These are phyloP conservation scores for Clostera curtula DNA, from an alignment of 2,888 invertebrate genomes.

Conservation along the genomic window DNA sequence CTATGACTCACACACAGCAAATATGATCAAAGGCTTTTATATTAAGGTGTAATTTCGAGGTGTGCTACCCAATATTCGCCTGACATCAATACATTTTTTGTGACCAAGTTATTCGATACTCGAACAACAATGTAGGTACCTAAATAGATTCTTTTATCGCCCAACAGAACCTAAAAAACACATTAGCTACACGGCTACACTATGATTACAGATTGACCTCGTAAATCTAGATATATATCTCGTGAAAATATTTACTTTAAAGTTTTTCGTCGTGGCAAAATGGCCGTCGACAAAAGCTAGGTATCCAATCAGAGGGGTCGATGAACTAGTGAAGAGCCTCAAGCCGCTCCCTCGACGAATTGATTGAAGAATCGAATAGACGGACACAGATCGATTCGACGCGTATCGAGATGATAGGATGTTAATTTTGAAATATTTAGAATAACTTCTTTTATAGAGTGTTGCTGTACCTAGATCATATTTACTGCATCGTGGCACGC, in stretches of 20 bases:
- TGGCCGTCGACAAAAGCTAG: conserved; percentile 18
- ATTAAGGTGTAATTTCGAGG: too few species aligned
- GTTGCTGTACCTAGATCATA: conserved; percentile 13
- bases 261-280: conserved; percentile 12
- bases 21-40: too few species aligned
- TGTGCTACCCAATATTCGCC: too few species aligned
- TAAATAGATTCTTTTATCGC: too few species aligned
- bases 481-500: conserved; percentile 19
- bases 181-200: conserved; percentile 6
- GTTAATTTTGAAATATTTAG: conserved; percentile 27
- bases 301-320: conserved; percentile 23
- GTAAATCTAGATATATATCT: conserved; percentile 4
- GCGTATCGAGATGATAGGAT: conserved; percentile 30
- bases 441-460: conserved; percentile 18
- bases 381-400: conserved; percentile 38
- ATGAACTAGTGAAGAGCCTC: conserved; percentile 22
- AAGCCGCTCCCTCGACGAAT: conserved; percentile 45
- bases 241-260: conserved; percentile 18
- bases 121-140: too few species aligned
- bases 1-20: too few species aligned
- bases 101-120: too few species aligned
- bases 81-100: too few species aligned
- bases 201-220: conserved; percentile 14
- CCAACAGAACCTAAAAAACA: conserved; percentile 8
- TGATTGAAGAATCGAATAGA: conserved; percentile 59